Percentiles rank a stretch among this genome's conserved stretches.
Conservation (phyloP, 2,113 vertebrate genomes). For the Mixornis gularis region DNA sequence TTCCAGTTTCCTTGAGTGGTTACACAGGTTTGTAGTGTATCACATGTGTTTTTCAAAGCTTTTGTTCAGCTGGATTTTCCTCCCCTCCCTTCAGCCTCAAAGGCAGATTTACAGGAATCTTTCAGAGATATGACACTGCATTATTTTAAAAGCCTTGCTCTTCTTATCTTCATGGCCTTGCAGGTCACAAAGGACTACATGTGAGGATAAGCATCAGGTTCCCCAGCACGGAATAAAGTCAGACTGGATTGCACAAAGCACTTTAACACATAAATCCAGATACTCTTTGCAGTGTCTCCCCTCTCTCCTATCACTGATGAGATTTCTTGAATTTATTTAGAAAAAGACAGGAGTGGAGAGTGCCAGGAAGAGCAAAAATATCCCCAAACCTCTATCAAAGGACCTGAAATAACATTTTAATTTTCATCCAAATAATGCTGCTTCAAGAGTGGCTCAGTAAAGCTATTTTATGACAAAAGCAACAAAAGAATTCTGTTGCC, state of each 20-base stretch:
- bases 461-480: not conserved
- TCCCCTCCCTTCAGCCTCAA: not conserved
- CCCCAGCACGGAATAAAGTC: conserved; percentile 23
- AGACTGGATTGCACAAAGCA: conserved; percentile 39
- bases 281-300: not conserved
- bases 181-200: conserved; percentile 35
- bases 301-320: not conserved
- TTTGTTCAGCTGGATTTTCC: conserved; percentile 51
- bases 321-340: conserved; percentile 31
- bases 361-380: not conserved
- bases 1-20: not conserved
- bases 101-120: conserved; percentile 60
- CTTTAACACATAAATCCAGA: conserved; percentile 35
- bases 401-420: not conserved
- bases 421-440: not conserved
- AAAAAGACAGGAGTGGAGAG: not conserved
- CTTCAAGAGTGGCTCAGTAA: not conserved
- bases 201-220: conserved; percentile 52
- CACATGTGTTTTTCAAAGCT: not conserved
- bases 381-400: not conserved
- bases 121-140: conserved; percentile 42
- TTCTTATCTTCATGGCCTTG: conserved; percentile 53
- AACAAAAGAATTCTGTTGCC: not conserved
- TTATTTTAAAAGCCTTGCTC: conserved; percentile 62
- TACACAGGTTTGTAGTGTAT: not conserved